These are phyloP conservation scores for Sepioteuthis lessoniana DNA, from an alignment of 2,888 invertebrate species.

Conservation along the genomic window DNA sequence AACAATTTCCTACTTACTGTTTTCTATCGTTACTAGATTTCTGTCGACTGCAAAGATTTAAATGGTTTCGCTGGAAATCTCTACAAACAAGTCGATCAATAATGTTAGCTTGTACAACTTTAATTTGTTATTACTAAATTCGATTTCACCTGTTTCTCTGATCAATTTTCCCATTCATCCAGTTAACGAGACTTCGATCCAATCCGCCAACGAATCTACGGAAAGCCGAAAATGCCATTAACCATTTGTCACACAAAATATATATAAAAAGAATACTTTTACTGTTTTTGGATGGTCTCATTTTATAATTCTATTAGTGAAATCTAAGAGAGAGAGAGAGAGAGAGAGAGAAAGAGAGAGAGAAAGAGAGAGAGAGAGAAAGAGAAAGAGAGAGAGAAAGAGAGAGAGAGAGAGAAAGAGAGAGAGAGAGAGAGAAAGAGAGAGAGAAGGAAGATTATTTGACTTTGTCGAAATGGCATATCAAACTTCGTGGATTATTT, in stretches of 20 bases:
- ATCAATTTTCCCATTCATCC: slow-evolving; percentile 21
- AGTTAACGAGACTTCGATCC: neutral
- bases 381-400: no score
- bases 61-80: neutral
- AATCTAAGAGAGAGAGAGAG: no score
- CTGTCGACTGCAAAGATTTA: neutral
- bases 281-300: no score
- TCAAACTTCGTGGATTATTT: no score
- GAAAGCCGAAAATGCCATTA: neutral
- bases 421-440: no score
- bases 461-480: no score
- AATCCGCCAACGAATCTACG: neutral
- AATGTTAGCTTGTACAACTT: neutral
- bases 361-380: no score
- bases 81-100: neutral
- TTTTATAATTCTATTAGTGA: no score
- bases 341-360: no score
- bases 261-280: no score
- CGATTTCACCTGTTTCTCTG: neutral
- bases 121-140: neutral
- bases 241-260: neutral
- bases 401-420: no score
- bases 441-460: no score
- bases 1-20: neutral
- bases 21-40: neutral